Evolutionary conservation across 2,888 invertebrate genomes (phyloP).

Genomic region (Cephalotes varians): DNA sequence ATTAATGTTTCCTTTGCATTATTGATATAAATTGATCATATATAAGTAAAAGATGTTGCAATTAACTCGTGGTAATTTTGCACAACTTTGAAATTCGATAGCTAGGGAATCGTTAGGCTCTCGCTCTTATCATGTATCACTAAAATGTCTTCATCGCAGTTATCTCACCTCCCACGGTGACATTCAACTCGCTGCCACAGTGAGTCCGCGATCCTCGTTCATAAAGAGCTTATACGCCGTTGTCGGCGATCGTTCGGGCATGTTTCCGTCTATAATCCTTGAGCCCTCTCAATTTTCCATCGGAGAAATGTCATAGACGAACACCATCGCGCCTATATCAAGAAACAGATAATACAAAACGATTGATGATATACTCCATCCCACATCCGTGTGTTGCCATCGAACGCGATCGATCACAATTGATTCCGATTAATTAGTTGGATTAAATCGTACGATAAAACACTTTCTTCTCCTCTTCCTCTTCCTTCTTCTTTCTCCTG

Average conservation of each 20-base stretch:
- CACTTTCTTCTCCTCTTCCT: background rate
- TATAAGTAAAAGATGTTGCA: background rate
- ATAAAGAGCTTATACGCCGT: constrained; percentile 67
- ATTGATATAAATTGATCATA: background rate
- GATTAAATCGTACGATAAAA: background rate
- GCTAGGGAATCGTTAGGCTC: background rate
- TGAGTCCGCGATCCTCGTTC: constrained; percentile 69
- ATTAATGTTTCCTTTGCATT: background rate
- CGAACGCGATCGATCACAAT: background rate
- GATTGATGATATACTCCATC: background rate
- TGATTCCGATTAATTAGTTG: background rate
- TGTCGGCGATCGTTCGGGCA: constrained; percentile 66
- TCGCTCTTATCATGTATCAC: background rate
- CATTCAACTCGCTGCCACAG: constrained; percentile 77
- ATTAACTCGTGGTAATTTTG: background rate
- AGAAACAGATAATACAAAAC: constrained; percentile 30
- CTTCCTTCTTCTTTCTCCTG: too few relatives aligned
- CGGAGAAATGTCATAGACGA: constrained; percentile 45
- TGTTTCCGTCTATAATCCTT: constrained; percentile 51
- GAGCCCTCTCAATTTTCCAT: constrained; percentile 33
- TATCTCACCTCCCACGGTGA: constrained; percentile 70
- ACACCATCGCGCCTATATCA: constrained; percentile 35
- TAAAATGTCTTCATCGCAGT: background rate
- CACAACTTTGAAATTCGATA: background rate
- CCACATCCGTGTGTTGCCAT: too few relatives aligned